phyloP scores from a whole-genome alignment of 2,113 vertebrate species.

The Rhizomys pruinosus region DNA sequence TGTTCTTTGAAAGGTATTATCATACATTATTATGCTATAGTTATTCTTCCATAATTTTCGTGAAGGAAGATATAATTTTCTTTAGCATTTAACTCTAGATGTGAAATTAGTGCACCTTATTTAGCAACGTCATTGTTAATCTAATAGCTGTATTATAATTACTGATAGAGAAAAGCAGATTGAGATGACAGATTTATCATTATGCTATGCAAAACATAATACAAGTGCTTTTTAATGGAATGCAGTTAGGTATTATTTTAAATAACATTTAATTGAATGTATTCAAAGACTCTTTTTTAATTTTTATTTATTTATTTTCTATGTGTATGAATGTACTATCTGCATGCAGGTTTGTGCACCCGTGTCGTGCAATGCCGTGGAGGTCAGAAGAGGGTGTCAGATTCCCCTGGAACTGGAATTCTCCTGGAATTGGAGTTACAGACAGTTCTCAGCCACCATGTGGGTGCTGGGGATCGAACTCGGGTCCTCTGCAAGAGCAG shows the following conservation, averaged over 20 bases:
- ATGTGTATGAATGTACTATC: too few relatives aligned
- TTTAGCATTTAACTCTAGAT: constrained; percentile 63
- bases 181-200: constrained; percentile 72
- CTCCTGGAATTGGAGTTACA: too few relatives aligned
- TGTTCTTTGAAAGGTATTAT: constrained; percentile 50
- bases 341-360: too few relatives aligned
- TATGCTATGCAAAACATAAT: constrained; percentile 68
- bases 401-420: too few relatives aligned
- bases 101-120: constrained; percentile 69
- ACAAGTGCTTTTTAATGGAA: constrained; percentile 49
- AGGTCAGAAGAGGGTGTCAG: too few relatives aligned
- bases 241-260: constrained; percentile 73
- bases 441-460: too few relatives aligned
- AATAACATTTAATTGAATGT: constrained; percentile 57
- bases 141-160: constrained; percentile 75
- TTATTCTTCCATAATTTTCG: constrained; percentile 72
- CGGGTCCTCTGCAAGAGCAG: too few relatives aligned
- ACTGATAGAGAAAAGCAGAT: constrained; percentile 64
- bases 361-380: too few relatives aligned
- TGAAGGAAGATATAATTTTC: constrained; percentile 76
- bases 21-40: constrained; percentile 60
- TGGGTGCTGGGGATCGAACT: too few relatives aligned
- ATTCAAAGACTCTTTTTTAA: constrained; percentile 44
- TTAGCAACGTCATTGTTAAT: constrained; percentile 75
- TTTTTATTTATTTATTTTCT: too few relatives aligned